Percentiles rank a stretch among this genome's conserved stretches.
Evolutionary conservation across 2,113 vertebrate genomes (phyloP).

Genomic region (Mandrillus leucophaeus): DNA sequence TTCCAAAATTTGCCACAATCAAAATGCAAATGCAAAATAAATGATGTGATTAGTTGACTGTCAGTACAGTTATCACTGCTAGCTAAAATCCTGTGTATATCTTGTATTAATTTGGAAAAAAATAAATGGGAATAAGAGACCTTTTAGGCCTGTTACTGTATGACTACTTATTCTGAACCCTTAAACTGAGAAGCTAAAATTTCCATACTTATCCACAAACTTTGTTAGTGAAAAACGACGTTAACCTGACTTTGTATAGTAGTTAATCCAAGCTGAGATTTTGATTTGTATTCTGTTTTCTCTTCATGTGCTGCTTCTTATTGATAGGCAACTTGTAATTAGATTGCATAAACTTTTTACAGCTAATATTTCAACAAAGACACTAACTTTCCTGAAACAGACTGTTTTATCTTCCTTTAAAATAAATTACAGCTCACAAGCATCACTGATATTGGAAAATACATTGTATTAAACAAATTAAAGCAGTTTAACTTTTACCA

Average conservation of each 20-base stretch:
- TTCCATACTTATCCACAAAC: neutral
- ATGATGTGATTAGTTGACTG: neutral
- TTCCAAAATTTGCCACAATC: neutral
- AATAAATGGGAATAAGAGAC: neutral
- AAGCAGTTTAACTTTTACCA: neutral
- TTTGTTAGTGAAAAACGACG: neutral
- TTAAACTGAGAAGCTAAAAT: neutral
- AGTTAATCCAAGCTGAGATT: neutral
- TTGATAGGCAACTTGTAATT: conserved; percentile 64
- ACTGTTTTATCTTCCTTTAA: conserved; percentile 31
- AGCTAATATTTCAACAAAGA: conserved; percentile 53
- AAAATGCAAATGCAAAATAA: conserved; percentile 55
- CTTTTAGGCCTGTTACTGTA: neutral
- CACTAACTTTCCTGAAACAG: conserved; percentile 50
- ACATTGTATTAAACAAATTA: neutral
- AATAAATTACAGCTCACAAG: conserved; percentile 52
- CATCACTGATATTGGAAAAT: neutral
- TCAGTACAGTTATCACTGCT: neutral
- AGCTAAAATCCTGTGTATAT: neutral
- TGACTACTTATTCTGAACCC: conserved; percentile 47
- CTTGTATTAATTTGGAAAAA: conserved; percentile 34
- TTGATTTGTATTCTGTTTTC: neutral
- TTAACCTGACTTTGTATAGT: neutral
- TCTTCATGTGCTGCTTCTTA: conserved; percentile 41
- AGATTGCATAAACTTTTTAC: conserved; percentile 48